Evolutionary conservation across 2,797 vertebrate genomes (phyloP), one percentile per base, ranked within the genome.

Genomic region (Catharus ustulatus): DNA sequence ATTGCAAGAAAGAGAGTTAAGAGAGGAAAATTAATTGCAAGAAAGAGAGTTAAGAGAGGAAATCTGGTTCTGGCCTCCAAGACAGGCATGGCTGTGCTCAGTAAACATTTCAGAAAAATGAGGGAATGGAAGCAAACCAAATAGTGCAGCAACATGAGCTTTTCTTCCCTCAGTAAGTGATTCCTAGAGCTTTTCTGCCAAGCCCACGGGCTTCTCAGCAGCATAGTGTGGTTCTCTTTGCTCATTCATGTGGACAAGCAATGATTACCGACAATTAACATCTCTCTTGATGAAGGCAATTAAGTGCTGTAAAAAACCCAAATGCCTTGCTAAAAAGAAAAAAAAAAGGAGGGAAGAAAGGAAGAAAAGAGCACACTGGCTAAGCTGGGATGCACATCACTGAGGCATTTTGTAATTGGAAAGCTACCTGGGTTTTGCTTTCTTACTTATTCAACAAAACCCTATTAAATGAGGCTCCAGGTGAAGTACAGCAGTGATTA

Each of bases 221-320:
- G 55, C 61, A 48, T 58, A 81, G 29, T 34, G 26, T 55, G 74
- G 48, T 52, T 91, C 82, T 91, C 46, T 79, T 76, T 87, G 89
- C 64, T 93, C 72, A 89, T 91, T 96, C 84, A 73, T 81, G 55
- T 67, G 83, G 80, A 86, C 82, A 89, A 73, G 68, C 59, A 78
- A 64, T 4, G 16, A 92, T 89, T 90, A 90, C 84, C 67, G 51
- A 91, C 88, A 96, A 94, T 91, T 84, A 95, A 15, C 80, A 87
- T 94, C 59, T 91, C 87, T 95, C 82, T 69, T 90, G 89, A 95
- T 52, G 66, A 94, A 93, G 77, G 91, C 59, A 93, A 96, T 96
- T 95, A 96, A 95, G 29, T 91, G 52, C 77, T 93, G 71, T 69
- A 72, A 79, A 95, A 93, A 93, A 59, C 12, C 17, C 24, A 77